A percentile compares a stretch with the other conserved stretches of the same genome.
phyloP scores from a whole-genome alignment of 2,797 vertebrate species.

The Ammospiza maritima region DNA sequence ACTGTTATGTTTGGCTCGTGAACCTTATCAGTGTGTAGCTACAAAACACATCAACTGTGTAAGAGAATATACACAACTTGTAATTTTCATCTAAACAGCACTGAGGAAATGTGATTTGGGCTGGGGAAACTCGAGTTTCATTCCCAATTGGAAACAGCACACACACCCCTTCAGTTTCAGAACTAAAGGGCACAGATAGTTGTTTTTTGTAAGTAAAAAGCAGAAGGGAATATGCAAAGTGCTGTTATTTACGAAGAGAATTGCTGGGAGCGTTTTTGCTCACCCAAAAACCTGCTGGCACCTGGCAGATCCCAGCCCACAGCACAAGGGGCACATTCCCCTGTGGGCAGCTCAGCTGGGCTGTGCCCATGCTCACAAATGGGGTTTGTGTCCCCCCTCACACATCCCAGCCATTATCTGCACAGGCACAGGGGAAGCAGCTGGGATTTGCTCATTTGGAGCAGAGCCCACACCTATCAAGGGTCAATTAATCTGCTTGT shows the following conservation, averaged over 20 bases:
- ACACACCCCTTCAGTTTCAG: background rate
- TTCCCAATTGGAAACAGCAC: background rate
- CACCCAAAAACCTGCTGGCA: background rate
- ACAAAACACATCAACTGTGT: background rate
- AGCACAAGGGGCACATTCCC: background rate
- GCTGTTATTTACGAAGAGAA: background rate
- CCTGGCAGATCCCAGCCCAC: background rate
- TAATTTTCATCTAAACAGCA: background rate
- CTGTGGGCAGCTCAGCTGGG: background rate
- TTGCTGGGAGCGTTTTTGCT: background rate
- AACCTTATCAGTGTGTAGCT: background rate
- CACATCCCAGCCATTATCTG: background rate
- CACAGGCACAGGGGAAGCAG: background rate
- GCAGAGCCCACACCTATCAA: background rate
- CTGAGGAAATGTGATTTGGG: background rate
- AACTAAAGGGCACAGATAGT: background rate
- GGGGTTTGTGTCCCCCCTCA: background rate
- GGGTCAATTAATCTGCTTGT: background rate
- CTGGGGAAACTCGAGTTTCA: background rate
- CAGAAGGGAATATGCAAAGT: accelerated
- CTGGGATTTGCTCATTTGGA: background rate
- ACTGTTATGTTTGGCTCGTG: background rate
- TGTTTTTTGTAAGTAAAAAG: background rate
- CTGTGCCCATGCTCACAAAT: background rate
- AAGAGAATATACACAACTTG: background rate